A percentile compares a stretch with the other conserved stretches of the same genome.
Evolutionary conservation across 2,113 vertebrate species (phyloP).

Genomic region (Procavia capensis): DNA sequence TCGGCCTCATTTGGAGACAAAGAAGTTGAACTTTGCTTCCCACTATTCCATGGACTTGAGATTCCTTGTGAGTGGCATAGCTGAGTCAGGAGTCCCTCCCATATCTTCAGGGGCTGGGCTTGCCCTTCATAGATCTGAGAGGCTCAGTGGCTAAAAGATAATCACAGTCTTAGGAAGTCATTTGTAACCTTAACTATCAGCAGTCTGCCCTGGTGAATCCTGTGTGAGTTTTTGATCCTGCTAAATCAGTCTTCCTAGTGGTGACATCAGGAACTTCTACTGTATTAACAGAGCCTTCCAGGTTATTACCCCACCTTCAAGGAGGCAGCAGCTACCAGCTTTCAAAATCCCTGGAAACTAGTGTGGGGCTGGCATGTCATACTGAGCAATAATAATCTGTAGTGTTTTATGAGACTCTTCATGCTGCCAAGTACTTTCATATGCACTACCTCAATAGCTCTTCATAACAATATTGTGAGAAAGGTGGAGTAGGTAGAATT

Average conservation of each 20-base stretch:
- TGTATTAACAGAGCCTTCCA: background rate
- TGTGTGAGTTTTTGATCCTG: background rate
- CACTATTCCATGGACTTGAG: background rate
- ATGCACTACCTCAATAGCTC: background rate
- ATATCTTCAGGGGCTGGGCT: background rate
- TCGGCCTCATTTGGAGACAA: background rate
- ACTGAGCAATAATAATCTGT: background rate
- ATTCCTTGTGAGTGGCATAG: background rate
- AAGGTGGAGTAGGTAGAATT: background rate
- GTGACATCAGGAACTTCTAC: background rate
- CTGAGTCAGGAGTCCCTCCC: background rate
- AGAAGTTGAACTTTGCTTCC: background rate
- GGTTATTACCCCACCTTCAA: background rate
- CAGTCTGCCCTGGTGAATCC: background rate
- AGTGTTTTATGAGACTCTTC: background rate
- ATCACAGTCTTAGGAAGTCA: constrained; percentile 17
- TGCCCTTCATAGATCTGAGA: background rate
- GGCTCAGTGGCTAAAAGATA: background rate
- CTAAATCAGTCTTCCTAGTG: background rate
- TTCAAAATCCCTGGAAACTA: background rate
- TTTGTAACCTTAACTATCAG: constrained; percentile 19
- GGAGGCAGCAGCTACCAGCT: background rate
- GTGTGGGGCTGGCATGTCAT: background rate
- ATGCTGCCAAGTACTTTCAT: background rate
- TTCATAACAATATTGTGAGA: background rate